A percentile compares a stretch with the other conserved stretches of the same genome.
These are phyloP conservation scores for Drosophila kuntzei DNA, from an alignment of 2,888 invertebrate species.

Conservation along the genomic window DNA sequence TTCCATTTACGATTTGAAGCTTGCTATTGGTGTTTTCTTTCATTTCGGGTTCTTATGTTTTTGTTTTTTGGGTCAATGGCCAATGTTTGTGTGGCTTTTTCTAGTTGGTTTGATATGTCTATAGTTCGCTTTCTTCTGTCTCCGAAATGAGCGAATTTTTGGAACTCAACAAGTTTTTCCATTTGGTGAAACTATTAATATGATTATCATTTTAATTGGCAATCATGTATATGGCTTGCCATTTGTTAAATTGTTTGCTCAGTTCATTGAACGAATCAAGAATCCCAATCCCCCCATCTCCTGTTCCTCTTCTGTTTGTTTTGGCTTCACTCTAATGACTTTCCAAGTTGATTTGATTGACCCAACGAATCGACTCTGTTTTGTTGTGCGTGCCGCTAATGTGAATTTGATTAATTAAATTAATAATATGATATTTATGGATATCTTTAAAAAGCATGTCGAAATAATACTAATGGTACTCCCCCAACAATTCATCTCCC, in stretches of 20 bases:
- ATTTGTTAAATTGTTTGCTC: constrained; percentile 42
- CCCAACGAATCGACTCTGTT: constrained; percentile 14
- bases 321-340: constrained; percentile 45
- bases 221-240: constrained; percentile 55
- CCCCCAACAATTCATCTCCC: background rate
- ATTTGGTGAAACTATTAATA: constrained; percentile 36
- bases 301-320: constrained; percentile 19
- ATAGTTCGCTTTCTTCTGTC: constrained; percentile 15
- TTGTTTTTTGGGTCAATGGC: constrained; percentile 63
- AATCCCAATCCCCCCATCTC: background rate
- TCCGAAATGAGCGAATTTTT: background rate
- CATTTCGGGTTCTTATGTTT: constrained; percentile 14
- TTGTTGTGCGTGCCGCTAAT: constrained; percentile 62
- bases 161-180: constrained; percentile 21
- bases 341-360: constrained; percentile 37
- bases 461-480: constrained; percentile 34
- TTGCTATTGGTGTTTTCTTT: constrained; percentile 30
- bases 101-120: background rate
- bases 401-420: constrained; percentile 79
- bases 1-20: constrained; percentile 36
- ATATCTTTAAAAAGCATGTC: constrained; percentile 36
- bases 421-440: constrained; percentile 62
- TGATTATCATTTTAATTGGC: constrained; percentile 60
- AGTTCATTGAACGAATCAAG: constrained; percentile 69
- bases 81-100: constrained; percentile 39